Evolutionary conservation across 1,140 invertebrate genomes (phyloP).

Genomic region (Drosophila dunni): DNA sequence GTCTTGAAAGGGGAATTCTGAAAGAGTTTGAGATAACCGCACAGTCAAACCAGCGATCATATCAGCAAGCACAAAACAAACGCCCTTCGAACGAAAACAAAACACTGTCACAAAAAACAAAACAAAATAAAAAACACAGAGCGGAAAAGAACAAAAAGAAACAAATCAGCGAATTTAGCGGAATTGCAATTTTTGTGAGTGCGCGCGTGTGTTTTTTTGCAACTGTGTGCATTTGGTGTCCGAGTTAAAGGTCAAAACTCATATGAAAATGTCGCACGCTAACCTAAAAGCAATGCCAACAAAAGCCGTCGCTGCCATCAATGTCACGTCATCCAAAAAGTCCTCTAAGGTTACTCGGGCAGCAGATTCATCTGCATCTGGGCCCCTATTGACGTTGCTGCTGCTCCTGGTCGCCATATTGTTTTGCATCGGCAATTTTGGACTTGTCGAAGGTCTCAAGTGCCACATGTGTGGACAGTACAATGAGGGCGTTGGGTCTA

Average conservation of each 20-base stretch:
- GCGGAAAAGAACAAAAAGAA: constrained; percentile 37
- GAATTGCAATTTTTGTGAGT: constrained; percentile 60
- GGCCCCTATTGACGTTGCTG: constrained; percentile 3
- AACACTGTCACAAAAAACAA: background rate
- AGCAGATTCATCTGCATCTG: constrained; percentile 21
- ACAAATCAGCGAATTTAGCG: constrained; percentile 38
- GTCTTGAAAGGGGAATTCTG: too few species aligned
- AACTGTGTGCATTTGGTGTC: constrained; percentile 31
- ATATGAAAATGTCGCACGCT: constrained; percentile 66
- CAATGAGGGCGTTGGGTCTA: constrained; percentile 92
- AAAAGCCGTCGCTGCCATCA: constrained; percentile 38
- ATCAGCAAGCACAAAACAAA: constrained; percentile 1
- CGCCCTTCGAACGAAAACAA: background rate
- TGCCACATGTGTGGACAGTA: constrained; percentile 92
- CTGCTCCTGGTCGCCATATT: constrained; percentile 57
- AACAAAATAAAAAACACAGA: constrained; percentile 26
- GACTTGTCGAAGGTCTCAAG: constrained; percentile 86
- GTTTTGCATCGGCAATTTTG: constrained; percentile 62
- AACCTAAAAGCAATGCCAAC: constrained; percentile 66
- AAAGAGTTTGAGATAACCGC: background rate
- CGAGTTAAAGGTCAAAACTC: constrained; percentile 62
- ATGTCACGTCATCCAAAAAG: constrained; percentile 27
- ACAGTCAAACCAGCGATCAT: background rate
- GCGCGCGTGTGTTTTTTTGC: constrained; percentile 11
- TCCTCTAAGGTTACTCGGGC: constrained; percentile 43